A percentile compares a stretch with the other conserved stretches of the same genome.
These are phyloP conservation scores for Micromys minutus DNA, from an alignment of 2,113 vertebrate species.

Conservation along the genomic window DNA sequence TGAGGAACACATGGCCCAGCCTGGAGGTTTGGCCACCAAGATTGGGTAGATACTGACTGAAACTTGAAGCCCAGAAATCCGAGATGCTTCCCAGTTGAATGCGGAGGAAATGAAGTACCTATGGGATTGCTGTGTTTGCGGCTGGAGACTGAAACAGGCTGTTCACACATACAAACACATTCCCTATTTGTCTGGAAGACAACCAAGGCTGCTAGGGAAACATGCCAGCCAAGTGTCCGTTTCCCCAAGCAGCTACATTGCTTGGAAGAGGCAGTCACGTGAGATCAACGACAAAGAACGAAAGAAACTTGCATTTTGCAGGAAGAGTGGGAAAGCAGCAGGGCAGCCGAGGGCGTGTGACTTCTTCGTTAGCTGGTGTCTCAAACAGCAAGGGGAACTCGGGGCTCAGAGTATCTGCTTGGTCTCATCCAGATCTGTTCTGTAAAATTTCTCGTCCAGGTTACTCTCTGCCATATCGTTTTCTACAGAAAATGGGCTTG, in stretches of 20 bases:
- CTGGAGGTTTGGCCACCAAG: background rate
- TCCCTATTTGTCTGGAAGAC: background rate
- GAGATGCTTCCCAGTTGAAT: background rate
- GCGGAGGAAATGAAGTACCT: background rate
- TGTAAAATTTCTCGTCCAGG: background rate
- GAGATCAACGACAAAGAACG: background rate
- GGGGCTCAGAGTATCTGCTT: fast-evolving
- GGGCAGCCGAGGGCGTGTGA: fast-evolving
- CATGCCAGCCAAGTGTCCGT: background rate
- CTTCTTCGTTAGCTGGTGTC: fast-evolving
- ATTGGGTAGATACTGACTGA: background rate
- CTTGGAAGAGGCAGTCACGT: background rate
- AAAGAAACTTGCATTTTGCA: background rate
- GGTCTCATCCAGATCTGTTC: fast-evolving
- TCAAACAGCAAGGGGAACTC: background rate
- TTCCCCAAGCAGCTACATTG: background rate
- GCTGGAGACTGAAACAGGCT: fast-evolving
- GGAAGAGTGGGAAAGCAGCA: background rate
- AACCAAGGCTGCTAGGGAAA: background rate
- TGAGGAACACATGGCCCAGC: background rate
- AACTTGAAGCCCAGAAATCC: background rate
- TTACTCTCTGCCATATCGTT: background rate
- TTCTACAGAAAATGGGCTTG: background rate
- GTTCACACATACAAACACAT: background rate
- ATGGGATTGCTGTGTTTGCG: background rate